Evolutionary conservation across 1,140 invertebrate species (phyloP).

Genomic region (Vanessa atalanta): DNA sequence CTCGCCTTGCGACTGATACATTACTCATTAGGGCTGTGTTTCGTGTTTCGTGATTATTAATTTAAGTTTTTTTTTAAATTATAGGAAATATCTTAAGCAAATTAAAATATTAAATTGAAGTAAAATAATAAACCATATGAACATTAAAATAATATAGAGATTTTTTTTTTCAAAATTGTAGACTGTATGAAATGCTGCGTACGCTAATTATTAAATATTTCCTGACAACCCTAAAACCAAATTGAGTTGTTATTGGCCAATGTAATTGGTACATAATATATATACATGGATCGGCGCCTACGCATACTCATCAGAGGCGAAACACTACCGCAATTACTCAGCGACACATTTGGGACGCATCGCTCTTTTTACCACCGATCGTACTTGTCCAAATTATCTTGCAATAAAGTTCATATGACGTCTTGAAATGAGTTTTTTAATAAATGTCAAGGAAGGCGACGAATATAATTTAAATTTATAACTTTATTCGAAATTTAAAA

Average conservation of each 20-base stretch:
- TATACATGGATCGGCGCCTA: slow-evolving; percentile 44
- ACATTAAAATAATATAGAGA: too few relatives aligned
- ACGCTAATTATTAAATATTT: too few relatives aligned
- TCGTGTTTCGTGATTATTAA: not conserved
- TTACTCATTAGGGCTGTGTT: slow-evolving; percentile 42
- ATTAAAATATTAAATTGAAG: too few relatives aligned
- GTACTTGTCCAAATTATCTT: slow-evolving; percentile 47
- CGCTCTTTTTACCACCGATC: slow-evolving; percentile 50
- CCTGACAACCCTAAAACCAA: slow-evolving; percentile 48
- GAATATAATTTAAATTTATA: slow-evolving; percentile 30
- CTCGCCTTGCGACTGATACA: slow-evolving; percentile 45
- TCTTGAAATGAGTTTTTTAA: slow-evolving; percentile 35
- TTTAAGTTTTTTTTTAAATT: not conserved
- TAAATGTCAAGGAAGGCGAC: slow-evolving; percentile 43
- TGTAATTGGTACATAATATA: slow-evolving; percentile 25
- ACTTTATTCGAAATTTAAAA: slow-evolving; percentile 24
- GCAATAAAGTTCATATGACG: slow-evolving; percentile 40
- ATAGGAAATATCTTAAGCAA: too few relatives aligned
- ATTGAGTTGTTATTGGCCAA: slow-evolving; percentile 55
- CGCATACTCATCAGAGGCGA: slow-evolving; percentile 39
- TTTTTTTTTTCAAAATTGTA: too few relatives aligned
- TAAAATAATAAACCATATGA: too few relatives aligned
- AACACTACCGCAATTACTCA: slow-evolving; percentile 55
- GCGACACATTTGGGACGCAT: slow-evolving; percentile 48
- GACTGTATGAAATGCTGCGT: too few relatives aligned